phyloP scores from a whole-genome alignment of 2,888 invertebrate species.

The Lathronympha strigana region DNA sequence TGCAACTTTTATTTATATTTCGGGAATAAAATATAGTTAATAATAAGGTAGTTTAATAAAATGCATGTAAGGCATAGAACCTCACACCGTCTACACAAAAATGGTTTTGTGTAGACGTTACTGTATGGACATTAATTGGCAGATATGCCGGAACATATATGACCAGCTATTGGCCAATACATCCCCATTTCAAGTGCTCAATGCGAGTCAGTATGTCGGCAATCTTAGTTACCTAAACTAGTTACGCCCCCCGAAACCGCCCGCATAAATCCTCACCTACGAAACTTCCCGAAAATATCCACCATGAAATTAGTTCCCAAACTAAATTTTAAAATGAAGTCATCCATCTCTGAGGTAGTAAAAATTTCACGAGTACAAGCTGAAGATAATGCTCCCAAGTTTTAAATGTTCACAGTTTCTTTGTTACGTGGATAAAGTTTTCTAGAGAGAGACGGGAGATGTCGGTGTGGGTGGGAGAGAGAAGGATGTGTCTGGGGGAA shows the following conservation, averaged over 20 bases:
- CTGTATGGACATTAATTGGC: too few relatives aligned
- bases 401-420: slow-evolving; percentile 46
- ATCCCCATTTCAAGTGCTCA: too few relatives aligned
- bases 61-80: too few relatives aligned
- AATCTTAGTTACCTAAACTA: slow-evolving; percentile 5
- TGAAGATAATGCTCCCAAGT: slow-evolving; percentile 41
- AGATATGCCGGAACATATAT: too few relatives aligned
- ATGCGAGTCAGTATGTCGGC: too few relatives aligned
- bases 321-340: slow-evolving; percentile 41
- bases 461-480: slow-evolving; percentile 47
- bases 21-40: background rate
- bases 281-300: slow-evolving; percentile 30
- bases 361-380: slow-evolving; percentile 46
- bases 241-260: background rate
- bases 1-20: slow-evolving; percentile 21
- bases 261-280: slow-evolving; percentile 21
- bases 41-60: background rate
- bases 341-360: slow-evolving; percentile 41
- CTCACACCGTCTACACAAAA: background rate
- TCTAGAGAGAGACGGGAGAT: slow-evolving; percentile 50
- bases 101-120: too few relatives aligned
- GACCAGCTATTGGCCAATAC: too few relatives aligned
- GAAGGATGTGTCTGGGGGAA: slow-evolving; percentile 60
- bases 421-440: slow-evolving; percentile 47
- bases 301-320: slow-evolving; percentile 41